Base-by-base conservation (phyloP, 2,113 vertebrate species). In the Pampusana beccarii region DNA sequence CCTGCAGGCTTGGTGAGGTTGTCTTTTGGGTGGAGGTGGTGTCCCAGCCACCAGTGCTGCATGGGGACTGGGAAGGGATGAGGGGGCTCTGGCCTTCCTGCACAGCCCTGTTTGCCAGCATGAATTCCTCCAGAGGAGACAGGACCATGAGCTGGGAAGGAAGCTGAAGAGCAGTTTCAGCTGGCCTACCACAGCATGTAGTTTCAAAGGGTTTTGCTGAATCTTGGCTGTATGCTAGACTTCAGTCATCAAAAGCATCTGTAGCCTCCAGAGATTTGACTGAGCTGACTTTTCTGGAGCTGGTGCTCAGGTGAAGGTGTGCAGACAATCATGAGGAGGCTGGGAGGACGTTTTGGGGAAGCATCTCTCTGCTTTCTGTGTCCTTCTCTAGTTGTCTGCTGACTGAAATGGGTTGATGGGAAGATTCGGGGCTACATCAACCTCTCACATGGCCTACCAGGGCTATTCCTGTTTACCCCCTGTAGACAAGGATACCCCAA, bases 291-390 rank as follows among this genome's bases (percentile, higher is more conserved):
- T 66, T 24, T 18, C 4, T 73, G n/a, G 42, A 16, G 11, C 28
- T 0, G 0, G 9, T 77, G 11, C 28, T 53, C 25, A 23, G 44
- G 29, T 28, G 18, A 78, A 53, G 54, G 60, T 40, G 58, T 67
- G 5, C 16, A 4, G 56, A 53, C 33, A 29, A 36, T 9, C 0
- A 0, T 3, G 0, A 50, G 51, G 38, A 78, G 48, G 5, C 40
- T 66, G 31, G 48, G 57, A 36, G 50, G 53, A 60, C 0, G 0
- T 73, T 91, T 53, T 42, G 40, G 28, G 26, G 18, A 53, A 80
- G 12, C 28, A 5, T 28, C 1, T 1, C 31, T 80, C 14, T 40
- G 54, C 56, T 48, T 88, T 71, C n/a, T 75, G 5, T 53, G 54
- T 66, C 19, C 48, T 70, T 20, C 58, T 66, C 17, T n/a, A 54